Base-by-base conservation (phyloP, 2,888 invertebrate genomes). In the Drosophila affinis region DNA sequence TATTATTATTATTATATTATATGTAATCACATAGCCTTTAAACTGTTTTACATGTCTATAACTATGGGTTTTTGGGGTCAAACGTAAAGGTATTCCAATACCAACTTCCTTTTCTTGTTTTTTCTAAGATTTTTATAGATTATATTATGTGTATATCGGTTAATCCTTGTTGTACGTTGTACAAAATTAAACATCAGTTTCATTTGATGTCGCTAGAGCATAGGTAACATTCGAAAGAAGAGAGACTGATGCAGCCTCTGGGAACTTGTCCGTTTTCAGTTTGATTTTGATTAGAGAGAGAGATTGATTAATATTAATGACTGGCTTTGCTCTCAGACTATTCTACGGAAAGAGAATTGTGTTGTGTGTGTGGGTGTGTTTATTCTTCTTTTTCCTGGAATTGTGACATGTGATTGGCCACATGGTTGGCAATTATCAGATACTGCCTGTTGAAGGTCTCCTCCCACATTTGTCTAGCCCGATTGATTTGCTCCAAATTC, bases 341-440 rank as follows among this genome's bases (percentile, higher is more conserved):
- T 54, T 54, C 27, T 39, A 17, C 45, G 54, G 55, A 32, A 24
- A 32, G 21, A n/a, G 45, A 48, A 32, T 34, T 18, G 14, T 9
- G 9, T 51, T 48, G 12, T 0, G 10, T 14, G 12, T 63, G 9
- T n/a, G 5, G 3, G 10, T 14, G 6, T 39, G 39, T 7, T n/a
- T 39, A 39, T 2, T 7, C 39, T 7, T 39, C 14, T 2, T 32
- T 2, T 10, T 47, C 27, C 29, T 44, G 52, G 1, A 62, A 55
- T 48, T 12, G 7, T 18, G 67, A 60, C 68, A 73, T 47, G 12
- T 69, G 69, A 9, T 52, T 75, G 17, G 57, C 57, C 55, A 86
- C 83, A 58, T 76, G 64, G 47, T 48, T 51, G 32, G 73, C 59
- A 60, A 84, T 86, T 46, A 83, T 76, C 12, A 74, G 69, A 69